phyloP scores from a whole-genome alignment of 2,113 vertebrate species.

The Pionites leucogaster region DNA sequence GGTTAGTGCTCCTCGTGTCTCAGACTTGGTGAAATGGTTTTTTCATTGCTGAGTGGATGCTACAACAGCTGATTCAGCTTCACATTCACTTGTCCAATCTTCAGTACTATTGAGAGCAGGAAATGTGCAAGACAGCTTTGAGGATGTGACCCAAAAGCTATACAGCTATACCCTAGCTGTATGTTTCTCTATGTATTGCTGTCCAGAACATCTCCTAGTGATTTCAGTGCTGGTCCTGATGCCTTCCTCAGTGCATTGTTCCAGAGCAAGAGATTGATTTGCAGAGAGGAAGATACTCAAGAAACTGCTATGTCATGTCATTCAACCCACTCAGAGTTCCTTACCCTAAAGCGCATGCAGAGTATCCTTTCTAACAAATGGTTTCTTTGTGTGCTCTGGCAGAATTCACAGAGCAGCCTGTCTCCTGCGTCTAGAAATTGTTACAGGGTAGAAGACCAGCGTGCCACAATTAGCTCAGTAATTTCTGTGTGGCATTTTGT shows the following conservation, averaged over 20 bases:
- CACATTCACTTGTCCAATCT: not conserved
- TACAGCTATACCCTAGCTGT: not conserved
- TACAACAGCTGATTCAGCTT: not conserved
- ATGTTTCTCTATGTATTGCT: accelerated
- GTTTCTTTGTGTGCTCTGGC: not conserved
- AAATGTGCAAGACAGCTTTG: not conserved
- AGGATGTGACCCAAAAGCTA: not conserved
- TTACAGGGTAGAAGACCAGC: not conserved
- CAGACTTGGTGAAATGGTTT: not conserved
- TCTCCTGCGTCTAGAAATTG: not conserved
- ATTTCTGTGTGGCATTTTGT: not conserved
- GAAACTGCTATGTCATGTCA: not conserved
- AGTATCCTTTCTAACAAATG: not conserved
- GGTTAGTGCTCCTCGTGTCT: not conserved
- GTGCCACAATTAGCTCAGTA: not conserved
- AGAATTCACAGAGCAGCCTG: not conserved
- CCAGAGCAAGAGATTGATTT: not conserved
- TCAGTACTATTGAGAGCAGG: not conserved
- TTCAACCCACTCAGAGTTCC: not conserved
- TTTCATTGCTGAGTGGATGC: not conserved
- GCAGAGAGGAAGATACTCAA: not conserved
- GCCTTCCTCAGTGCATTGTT: not conserved
- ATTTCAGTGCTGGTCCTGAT: not conserved
- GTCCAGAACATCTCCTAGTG: not conserved
- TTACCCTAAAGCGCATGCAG: not conserved